phyloP scores from a whole-genome alignment of 2,797 vertebrate genomes.

The Aplochiton taeniatus region DNA sequence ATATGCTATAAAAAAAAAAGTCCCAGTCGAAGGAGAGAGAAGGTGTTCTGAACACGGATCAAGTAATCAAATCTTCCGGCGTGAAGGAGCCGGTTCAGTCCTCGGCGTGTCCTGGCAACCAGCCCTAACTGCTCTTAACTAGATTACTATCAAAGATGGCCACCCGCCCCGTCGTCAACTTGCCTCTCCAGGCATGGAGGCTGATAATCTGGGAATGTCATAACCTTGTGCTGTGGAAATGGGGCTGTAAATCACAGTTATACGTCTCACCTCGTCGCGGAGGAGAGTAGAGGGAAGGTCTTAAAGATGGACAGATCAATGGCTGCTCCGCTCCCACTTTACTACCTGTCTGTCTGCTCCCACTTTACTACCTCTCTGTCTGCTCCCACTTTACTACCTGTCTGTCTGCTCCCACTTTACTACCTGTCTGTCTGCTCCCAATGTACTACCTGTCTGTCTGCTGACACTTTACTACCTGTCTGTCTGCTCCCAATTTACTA shows the following conservation, averaged over 20 bases:
- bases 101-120: too few species aligned
- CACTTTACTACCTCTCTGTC: too few species aligned
- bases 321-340: constrained; percentile 41
- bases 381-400: constrained; percentile 29
- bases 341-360: constrained; percentile 1
- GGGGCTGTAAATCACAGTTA: neutral
- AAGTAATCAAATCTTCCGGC: too few species aligned
- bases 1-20: too few species aligned
- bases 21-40: neutral
- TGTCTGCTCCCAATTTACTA: constrained; percentile 34
- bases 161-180: too few species aligned
- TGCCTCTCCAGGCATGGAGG: too few species aligned
- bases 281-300: neutral
- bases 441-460: constrained; percentile 14
- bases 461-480: too few species aligned
- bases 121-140: too few species aligned
- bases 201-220: neutral
- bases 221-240: neutral
- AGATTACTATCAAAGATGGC: too few species aligned
- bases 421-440: constrained; percentile 36
- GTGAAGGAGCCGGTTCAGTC: too few species aligned
- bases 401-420: neutral
- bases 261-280: neutral
- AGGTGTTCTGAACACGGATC: too few species aligned
- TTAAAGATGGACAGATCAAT: constrained; percentile 42